phyloP scores from a whole-genome alignment of 2,113 vertebrate species.

The Neodon shergylaensis region DNA sequence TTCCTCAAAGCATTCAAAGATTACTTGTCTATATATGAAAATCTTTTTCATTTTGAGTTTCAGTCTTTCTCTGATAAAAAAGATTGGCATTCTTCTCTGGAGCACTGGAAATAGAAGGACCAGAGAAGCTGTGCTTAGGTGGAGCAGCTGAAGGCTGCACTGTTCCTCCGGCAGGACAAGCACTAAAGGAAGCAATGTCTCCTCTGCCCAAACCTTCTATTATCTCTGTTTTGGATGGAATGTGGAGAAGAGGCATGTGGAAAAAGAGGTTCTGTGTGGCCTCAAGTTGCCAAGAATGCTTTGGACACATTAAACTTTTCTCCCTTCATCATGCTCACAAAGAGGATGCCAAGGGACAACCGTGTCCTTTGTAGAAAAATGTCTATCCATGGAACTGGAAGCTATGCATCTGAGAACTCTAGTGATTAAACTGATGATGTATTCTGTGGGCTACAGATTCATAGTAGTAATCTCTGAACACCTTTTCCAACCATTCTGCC shows the following conservation, averaged over 20 bases:
- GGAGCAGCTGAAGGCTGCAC: constrained; percentile 71
- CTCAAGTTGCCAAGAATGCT: constrained; percentile 61
- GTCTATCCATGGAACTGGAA: constrained; percentile 53
- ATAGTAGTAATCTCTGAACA: constrained; percentile 89
- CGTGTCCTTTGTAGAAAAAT: constrained; percentile 76
- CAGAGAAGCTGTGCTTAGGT: constrained; percentile 33
- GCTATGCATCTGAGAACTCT: not conserved
- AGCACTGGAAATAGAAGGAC: constrained; percentile 53
- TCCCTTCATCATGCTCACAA: constrained; percentile 50
- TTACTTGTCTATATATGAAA: constrained; percentile 64
- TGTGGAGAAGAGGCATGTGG: constrained; percentile 87
- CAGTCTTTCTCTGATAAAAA: constrained; percentile 58
- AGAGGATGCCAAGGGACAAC: constrained; percentile 56
- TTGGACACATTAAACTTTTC: constrained; percentile 51
- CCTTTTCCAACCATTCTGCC: constrained; percentile 90
- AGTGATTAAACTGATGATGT: constrained; percentile 50
- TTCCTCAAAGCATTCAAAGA: constrained; percentile 77
- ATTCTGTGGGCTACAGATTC: constrained; percentile 51
- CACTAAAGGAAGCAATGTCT: constrained; percentile 60
- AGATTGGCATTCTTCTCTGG: constrained; percentile 70
- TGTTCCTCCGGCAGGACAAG: constrained; percentile 69
- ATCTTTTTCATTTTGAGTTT: constrained; percentile 60
- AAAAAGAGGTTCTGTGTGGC: constrained; percentile 50
- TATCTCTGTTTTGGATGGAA: constrained; percentile 76
- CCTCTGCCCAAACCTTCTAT: constrained; percentile 70